Conservation (phyloP, 2,888 invertebrate genomes). For the Leptinotarsa haldemani region DNA sequence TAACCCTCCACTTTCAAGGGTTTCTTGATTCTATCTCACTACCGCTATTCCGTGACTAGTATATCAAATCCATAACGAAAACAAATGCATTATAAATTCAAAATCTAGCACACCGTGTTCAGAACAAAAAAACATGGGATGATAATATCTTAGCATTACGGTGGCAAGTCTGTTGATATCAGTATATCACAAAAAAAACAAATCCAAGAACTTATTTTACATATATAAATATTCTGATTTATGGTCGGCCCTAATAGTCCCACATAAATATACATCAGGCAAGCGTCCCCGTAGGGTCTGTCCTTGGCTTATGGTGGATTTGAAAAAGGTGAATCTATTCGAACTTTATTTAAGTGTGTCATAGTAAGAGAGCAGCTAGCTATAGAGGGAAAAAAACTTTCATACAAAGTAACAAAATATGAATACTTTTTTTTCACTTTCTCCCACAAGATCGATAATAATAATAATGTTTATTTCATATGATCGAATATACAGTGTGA, state of each 20-base stretch:
- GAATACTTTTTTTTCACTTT: too few species aligned
- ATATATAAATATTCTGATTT: conserved; percentile 58
- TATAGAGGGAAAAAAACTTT: too few species aligned
- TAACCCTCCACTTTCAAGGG: neutral
- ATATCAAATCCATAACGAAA: conserved; percentile 16
- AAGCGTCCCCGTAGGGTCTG: neutral
- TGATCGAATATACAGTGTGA: too few species aligned
- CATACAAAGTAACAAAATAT: too few species aligned
- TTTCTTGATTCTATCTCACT: neutral
- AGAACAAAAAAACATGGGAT: conserved; percentile 8
- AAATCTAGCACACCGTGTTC: conserved; percentile 15
- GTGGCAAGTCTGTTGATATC: conserved; percentile 15
- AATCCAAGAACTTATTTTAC: conserved; percentile 52
- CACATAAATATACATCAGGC: conserved; percentile 53
- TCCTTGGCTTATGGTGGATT: conserved; percentile 14
- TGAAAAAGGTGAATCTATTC: conserved; percentile 14
- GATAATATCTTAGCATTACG: conserved; percentile 17
- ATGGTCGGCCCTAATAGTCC: conserved; percentile 48
- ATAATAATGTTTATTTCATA: too few species aligned
- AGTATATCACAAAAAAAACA: conserved; percentile 45
- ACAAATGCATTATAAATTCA: conserved; percentile 20
- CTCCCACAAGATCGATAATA: too few species aligned
- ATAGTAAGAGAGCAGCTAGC: too few species aligned
- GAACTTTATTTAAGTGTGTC: neutral
- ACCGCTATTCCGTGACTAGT: conserved; percentile 12